Conservation (phyloP, 2,888 invertebrate species). For the Dromius quadrimaculatus region DNA sequence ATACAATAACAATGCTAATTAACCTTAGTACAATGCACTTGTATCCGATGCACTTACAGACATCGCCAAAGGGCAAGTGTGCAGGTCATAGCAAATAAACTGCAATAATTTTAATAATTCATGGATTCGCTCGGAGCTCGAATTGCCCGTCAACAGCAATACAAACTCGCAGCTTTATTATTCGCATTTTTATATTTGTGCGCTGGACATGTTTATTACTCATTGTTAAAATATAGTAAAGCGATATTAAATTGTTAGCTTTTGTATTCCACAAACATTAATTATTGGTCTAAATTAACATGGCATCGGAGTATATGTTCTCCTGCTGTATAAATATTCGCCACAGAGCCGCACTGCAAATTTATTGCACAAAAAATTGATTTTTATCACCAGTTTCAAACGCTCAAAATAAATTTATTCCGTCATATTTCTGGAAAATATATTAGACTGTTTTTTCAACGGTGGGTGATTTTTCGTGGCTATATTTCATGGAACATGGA, state of each 20-base stretch:
- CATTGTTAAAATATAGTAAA: slow-evolving; percentile 51
- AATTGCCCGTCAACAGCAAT: slow-evolving; percentile 13
- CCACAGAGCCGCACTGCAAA: slow-evolving; percentile 1
- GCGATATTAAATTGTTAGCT: slow-evolving; percentile 44
- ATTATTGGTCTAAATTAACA: slow-evolving; percentile 48
- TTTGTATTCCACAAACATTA: slow-evolving; percentile 47
- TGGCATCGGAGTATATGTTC: slow-evolving; percentile 38
- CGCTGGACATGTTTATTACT: slow-evolving; percentile 52
- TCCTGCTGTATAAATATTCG: slow-evolving; percentile 29
- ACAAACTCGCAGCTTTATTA: slow-evolving; percentile 20
- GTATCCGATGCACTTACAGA: slow-evolving; percentile 8
- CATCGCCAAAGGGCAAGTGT: slow-evolving; percentile 23
- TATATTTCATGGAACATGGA: too few relatives aligned
- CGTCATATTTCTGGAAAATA: too few relatives aligned
- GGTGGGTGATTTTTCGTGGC: too few relatives aligned
- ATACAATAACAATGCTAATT: slow-evolving; percentile 31
- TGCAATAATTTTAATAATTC: slow-evolving; percentile 33
- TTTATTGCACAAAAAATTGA: too few relatives aligned
- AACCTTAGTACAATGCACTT: slow-evolving; percentile 43
- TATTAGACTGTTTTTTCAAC: too few relatives aligned
- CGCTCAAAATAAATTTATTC: too few relatives aligned
- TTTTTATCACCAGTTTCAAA: too few relatives aligned
- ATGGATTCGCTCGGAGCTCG: not conserved
- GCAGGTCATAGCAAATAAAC: slow-evolving; percentile 26
- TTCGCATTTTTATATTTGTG: slow-evolving; percentile 52